A percentile compares a stretch with the other conserved stretches of the same genome.
These are phyloP conservation scores for Mythimna pallens DNA, from an alignment of 2,888 invertebrate species.

Conservation along the genomic window DNA sequence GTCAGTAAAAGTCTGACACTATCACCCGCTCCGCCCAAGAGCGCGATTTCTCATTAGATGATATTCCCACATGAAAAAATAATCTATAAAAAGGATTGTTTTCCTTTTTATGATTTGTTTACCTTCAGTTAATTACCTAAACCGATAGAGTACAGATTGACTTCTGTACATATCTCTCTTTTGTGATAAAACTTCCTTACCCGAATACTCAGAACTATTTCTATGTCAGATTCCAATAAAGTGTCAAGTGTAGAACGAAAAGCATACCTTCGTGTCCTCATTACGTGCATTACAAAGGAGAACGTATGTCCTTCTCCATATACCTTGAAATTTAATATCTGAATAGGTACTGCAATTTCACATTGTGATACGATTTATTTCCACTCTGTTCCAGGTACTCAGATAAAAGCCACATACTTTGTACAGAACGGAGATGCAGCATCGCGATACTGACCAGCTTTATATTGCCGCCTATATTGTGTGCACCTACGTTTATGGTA, in stretches of 20 bases:
- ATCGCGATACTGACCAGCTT: conserved; percentile 94
- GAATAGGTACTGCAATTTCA: background rate
- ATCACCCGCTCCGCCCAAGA: too few species aligned
- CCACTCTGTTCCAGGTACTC: conserved; percentile 92
- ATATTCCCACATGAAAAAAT: too few species aligned
- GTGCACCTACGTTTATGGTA: conserved; percentile 95
- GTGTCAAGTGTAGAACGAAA: background rate
- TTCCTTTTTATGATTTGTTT: too few species aligned
- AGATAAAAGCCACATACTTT: conserved; percentile 93
- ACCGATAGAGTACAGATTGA: too few species aligned
- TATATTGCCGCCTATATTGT: conserved; percentile 94
- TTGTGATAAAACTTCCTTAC: too few species aligned
- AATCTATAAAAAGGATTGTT: too few species aligned
- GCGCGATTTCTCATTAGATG: too few species aligned
- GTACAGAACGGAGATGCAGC: conserved; percentile 94
- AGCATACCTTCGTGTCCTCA: conserved; percentile 9
- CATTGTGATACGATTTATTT: conserved; percentile 3
- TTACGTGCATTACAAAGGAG: conserved; percentile 2
- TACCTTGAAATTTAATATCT: background rate
- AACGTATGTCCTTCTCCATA: background rate
- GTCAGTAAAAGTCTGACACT: too few species aligned
- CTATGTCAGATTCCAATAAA: conserved; percentile 5
- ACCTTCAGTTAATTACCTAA: too few species aligned
- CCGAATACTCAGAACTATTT: background rate
- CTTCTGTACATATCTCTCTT: too few species aligned